Evolutionary conservation across 2,888 invertebrate species (phyloP).

Genomic region (Priocnemis perturbator): DNA sequence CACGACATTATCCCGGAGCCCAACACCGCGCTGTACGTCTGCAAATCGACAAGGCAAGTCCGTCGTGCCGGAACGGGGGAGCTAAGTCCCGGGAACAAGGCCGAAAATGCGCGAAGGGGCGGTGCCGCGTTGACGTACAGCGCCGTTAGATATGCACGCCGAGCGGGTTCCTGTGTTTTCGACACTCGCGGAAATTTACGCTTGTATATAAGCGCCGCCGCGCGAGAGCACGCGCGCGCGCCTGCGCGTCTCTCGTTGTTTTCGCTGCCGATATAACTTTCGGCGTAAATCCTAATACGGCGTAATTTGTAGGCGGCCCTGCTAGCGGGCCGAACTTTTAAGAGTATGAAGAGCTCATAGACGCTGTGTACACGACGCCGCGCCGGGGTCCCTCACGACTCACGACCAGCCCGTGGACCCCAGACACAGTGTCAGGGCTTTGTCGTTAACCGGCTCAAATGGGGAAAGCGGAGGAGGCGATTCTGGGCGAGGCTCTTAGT

Average conservation of each 20-base stretch:
- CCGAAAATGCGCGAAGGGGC: background rate
- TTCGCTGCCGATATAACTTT: constrained; percentile 56
- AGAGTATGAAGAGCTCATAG: constrained; percentile 38
- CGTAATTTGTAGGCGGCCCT: constrained; percentile 62
- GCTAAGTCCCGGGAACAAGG: background rate
- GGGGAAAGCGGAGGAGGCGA: background rate
- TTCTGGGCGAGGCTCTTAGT: no score
- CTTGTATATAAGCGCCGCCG: background rate
- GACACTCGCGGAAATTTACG: constrained; percentile 52
- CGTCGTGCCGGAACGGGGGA: background rate
- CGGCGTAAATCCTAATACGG: constrained; percentile 66
- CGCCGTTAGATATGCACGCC: constrained; percentile 49
- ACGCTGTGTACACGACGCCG: constrained; percentile 15
- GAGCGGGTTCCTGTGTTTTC: constrained; percentile 52
- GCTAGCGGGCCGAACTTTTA: constrained; percentile 51
- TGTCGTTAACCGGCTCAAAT: constrained; percentile 8
- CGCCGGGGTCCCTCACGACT: no score
- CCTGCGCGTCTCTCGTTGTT: constrained; percentile 2
- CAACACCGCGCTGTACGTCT: no score
- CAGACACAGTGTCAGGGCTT: background rate
- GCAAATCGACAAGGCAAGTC: no score
- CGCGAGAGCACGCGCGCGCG: no score
- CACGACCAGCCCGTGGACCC: no score
- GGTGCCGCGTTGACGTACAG: constrained; percentile 42
- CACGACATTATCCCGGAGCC: no score